phyloP scores from a whole-genome alignment of 2,888 invertebrate species.

The Dryobota labecula region DNA sequence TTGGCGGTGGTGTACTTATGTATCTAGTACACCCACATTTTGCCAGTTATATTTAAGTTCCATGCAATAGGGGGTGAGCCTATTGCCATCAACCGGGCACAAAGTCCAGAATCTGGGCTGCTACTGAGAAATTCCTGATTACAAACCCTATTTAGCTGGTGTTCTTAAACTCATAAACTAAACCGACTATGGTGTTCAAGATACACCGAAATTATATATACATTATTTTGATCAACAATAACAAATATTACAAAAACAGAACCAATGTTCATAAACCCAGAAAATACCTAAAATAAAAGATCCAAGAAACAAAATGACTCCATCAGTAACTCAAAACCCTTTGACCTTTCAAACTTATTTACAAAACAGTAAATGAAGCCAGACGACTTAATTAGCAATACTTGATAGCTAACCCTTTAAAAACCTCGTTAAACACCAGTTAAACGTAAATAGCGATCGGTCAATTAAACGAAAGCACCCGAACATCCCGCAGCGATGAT shows the following conservation, averaged over 20 bases:
- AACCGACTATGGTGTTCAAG: not conserved
- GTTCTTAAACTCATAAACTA: not conserved
- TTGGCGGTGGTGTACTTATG: too few relatives aligned
- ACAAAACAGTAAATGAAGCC: slow-evolving; percentile 52
- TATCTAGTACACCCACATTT: too few relatives aligned
- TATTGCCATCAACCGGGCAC: too few relatives aligned
- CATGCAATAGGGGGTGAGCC: too few relatives aligned
- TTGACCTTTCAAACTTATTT: slow-evolving; percentile 45
- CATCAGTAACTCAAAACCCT: slow-evolving; percentile 18
- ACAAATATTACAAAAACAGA: not conserved
- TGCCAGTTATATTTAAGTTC: too few relatives aligned
- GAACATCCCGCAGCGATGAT: slow-evolving; percentile 57
- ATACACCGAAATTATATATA: not conserved
- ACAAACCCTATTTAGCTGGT: too few relatives aligned
- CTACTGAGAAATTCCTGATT: too few relatives aligned
- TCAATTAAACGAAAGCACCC: slow-evolving; percentile 58
- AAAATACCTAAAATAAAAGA: slow-evolving; percentile 1
- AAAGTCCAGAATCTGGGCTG: too few relatives aligned
- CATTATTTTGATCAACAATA: not conserved
- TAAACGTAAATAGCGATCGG: slow-evolving; percentile 56
- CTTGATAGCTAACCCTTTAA: slow-evolving; percentile 61
- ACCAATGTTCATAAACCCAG: not conserved
- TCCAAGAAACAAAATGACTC: slow-evolving; percentile 21
- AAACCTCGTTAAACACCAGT: slow-evolving; percentile 62
- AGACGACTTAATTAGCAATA: slow-evolving; percentile 55